These are phyloP conservation scores for Syngnathus typhle DNA, from an alignment of 2,113 vertebrate species.

Conservation along the genomic window DNA sequence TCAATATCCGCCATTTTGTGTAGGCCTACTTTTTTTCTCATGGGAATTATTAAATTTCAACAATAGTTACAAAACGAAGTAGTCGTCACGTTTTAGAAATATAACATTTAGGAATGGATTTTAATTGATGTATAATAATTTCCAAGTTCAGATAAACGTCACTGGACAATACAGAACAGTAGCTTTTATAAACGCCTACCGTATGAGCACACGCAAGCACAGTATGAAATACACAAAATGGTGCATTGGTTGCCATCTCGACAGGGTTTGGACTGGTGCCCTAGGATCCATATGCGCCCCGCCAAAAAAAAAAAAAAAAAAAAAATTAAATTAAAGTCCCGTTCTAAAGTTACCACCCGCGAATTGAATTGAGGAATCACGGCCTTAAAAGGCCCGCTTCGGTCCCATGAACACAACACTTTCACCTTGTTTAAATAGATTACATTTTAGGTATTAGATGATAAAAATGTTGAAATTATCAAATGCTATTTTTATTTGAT, in stretches of 20 bases:
- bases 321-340: neutral
- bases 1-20: neutral
- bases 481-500: neutral
- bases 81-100: neutral
- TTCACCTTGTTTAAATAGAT: neutral
- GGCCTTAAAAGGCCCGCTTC: neutral
- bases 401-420: neutral
- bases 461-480: neutral
- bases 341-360: neutral
- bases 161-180: too few relatives aligned
- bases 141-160: too few relatives aligned
- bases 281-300: slow-evolving; percentile 62
- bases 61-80: neutral
- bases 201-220: too few relatives aligned
- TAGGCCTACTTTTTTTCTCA: neutral
- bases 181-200: too few relatives aligned
- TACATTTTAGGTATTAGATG: neutral
- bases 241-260: slow-evolving; percentile 55
- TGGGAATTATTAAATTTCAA: neutral
- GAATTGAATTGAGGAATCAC: neutral
- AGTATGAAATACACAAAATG: neutral
- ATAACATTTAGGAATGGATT: neutral
- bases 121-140: neutral
- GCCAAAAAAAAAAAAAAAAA: neutral
- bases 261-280: slow-evolving; percentile 59